Base-by-base conservation (phyloP, 1,140 invertebrate genomes). In the Nasonia longicornis region DNA sequence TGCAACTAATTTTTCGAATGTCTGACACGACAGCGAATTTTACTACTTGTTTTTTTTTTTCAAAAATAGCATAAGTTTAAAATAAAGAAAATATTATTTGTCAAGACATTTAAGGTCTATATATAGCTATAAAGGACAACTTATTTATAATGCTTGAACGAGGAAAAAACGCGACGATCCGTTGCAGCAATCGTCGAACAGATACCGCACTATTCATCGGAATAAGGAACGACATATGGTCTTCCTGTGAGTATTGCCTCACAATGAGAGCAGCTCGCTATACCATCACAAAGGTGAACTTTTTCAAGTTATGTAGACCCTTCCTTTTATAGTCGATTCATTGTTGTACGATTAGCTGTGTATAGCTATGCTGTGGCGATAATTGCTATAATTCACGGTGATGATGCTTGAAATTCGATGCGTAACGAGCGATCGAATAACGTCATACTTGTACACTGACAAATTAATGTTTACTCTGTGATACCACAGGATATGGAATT, bases 181-280 rank as follows among this genome's bases (percentile, higher is more conserved):
- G 81, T 82, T 78, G 48, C 72, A 20, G 45, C 71, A 22, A 42
- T 67, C 70, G 72, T 42, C 63, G 6, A 75, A 22, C 58, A 73
- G 77, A 82, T 48, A 64, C 74, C 58, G 35, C 58, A 75, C 66
- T 73, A 78, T 67, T 72, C 63, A 82, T 77, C 52, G 42, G 70
- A 45, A 58, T n/a, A 16, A 45, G 72, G 42, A 79, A 71, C 48
- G 82, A 45, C 73, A 71, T 64, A 73, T 76, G 73, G 67, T 52
- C 38, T 45, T 70, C 52, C 52, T 73, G 45, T 69, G n/a, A 58
- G 52, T n/a, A n/a, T n/a, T n/a, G 16, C 52, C 16, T 58, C 52
- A n/a, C n/a, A 58, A 58, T 58, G 16, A 20, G 52, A 58, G 1
- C 16, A 58, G 1, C 16, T 20, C 20, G 10, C 1, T 42, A 42